Percentiles rank a stretch among this genome's conserved stretches.
These are phyloP conservation scores for Miltochrista miniata DNA, from an alignment of 2,888 invertebrate species.

Conservation along the genomic window DNA sequence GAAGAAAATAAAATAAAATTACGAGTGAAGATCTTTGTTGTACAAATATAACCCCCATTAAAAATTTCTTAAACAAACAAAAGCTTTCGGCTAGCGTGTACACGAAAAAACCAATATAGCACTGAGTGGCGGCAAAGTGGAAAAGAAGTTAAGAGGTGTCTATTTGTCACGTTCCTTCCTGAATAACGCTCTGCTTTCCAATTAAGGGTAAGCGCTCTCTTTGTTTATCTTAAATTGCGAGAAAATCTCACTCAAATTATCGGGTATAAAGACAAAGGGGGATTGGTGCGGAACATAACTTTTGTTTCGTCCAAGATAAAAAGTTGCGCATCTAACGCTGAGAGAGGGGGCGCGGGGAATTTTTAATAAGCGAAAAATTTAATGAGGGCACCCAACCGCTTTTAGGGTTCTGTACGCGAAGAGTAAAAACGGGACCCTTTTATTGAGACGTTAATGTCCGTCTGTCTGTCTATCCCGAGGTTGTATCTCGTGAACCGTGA, in stretches of 20 bases:
- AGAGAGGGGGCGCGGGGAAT: conserved; percentile 77
- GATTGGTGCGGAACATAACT: conserved; percentile 75
- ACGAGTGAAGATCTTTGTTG: conserved; percentile 36
- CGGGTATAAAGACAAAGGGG: conserved; percentile 79
- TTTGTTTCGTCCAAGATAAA: conserved; percentile 76
- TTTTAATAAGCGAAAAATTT: conserved; percentile 84
- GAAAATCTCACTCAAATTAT: conserved; percentile 84
- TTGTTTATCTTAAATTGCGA: conserved; percentile 84
- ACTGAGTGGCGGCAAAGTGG: conserved; percentile 74
- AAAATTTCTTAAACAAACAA: conserved; percentile 77
- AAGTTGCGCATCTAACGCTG: conserved; percentile 75
- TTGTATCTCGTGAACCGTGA: too few species aligned
- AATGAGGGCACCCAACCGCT: conserved; percentile 69
- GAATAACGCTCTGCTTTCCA: conserved; percentile 83
- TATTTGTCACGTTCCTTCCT: conserved; percentile 83
- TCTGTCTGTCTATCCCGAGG: too few species aligned
- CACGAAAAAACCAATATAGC: conserved; percentile 79
- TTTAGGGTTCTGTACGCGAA: too few species aligned
- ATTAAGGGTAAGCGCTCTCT: conserved; percentile 83
- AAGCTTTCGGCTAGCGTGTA: conserved; percentile 67
- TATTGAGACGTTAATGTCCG: too few species aligned
- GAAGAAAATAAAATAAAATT: conserved; percentile 6
- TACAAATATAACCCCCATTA: conserved; percentile 61
- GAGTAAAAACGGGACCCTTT: too few species aligned
- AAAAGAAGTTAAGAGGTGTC: conserved; percentile 84